Evolutionary conservation across 1,140 invertebrate genomes (phyloP), one percentile per base, ranked within the genome.

Genomic region (Apolygus lucorum): DNA sequence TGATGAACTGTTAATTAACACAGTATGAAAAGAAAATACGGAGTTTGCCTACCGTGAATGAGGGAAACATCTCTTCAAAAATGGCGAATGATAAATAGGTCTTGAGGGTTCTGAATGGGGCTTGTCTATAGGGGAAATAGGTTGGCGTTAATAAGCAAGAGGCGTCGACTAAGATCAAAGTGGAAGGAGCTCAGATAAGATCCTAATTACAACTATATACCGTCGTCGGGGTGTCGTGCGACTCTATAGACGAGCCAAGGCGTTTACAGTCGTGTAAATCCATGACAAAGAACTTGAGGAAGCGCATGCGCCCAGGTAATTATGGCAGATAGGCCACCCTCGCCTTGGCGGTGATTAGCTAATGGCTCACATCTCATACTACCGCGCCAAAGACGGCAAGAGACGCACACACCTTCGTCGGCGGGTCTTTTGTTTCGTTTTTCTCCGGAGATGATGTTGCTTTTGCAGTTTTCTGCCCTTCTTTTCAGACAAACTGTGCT

Each of bases 131-230:
- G 54, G 11, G 54, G 22, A 59, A 59, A 59, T 59, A 59, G 54
- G 54, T 59, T 59, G 54, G 54, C 22, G 54, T 59, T 59, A 59
- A 59, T 59, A 59, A 59, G 54, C 54, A 59, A 13, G 54, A 59
- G 54, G 54, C 54, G 54, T 59, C 22, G 54, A 17, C 13, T 13
- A 59, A 59, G 54, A 59, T 59, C 54, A 59, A 59, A 59, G 54
- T 59, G 54, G 13, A 8, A 59, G 54, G 22, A 59, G 54, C 54
- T 22, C 8, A 59, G 54, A 24, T 59, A 59, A 59, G 54, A 59
- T 59, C 54, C 54, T 59, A 59, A 59, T 59, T 59, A 59, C 54
- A 59, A 59, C 54, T 59, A 59, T 59, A 59, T 59, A 59, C 54
- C 54, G 54, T n/a, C n/a, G n/a, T n/a, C n/a, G n/a, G n/a, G n/a